Percentiles rank a stretch among this genome's conserved stretches.
Conservation (phyloP, 2,113 vertebrate genomes). For the Rhinoderma darwinii region DNA sequence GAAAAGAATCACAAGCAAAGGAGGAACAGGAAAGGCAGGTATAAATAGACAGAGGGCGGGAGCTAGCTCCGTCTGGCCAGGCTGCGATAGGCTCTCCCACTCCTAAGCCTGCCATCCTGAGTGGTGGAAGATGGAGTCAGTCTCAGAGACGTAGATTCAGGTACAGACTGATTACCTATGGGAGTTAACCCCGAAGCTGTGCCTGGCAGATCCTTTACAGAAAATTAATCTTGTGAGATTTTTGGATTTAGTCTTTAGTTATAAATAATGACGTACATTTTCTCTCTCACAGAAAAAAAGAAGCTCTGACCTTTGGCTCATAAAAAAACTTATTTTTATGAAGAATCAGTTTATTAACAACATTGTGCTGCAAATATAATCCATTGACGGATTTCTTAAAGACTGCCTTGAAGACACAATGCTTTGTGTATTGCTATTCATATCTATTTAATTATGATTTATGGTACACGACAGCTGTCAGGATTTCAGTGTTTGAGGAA, state of each 20-base stretch:
- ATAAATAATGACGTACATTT: neutral
- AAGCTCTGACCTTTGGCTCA: constrained; percentile 1
- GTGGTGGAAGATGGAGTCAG: too few species aligned
- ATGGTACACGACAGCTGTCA: constrained; percentile 50
- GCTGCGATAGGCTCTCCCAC: too few species aligned
- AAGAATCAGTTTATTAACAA: constrained; percentile 24
- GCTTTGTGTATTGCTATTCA: constrained; percentile 45
- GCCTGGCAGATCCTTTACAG: too few species aligned
- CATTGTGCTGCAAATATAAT: constrained; percentile 20
- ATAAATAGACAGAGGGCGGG: too few species aligned
- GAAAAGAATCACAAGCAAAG: too few species aligned
- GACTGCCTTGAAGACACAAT: neutral
- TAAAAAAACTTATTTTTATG: neutral
- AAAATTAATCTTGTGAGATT: neutral
- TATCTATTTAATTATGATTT: constrained; percentile 47
- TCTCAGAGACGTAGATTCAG: too few species aligned
- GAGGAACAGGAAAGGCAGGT: too few species aligned
- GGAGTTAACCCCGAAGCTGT: too few species aligned
- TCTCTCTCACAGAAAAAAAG: neutral
- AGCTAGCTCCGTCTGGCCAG: too few species aligned
- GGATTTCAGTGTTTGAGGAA: constrained; percentile 54
- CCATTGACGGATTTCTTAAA: neutral
- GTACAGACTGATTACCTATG: too few species aligned
- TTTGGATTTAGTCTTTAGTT: neutral
- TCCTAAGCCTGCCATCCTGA: too few species aligned